A percentile compares a stretch with the other conserved stretches of the same genome.
phyloP scores from a whole-genome alignment of 2,113 vertebrate genomes.

The Parus major region DNA sequence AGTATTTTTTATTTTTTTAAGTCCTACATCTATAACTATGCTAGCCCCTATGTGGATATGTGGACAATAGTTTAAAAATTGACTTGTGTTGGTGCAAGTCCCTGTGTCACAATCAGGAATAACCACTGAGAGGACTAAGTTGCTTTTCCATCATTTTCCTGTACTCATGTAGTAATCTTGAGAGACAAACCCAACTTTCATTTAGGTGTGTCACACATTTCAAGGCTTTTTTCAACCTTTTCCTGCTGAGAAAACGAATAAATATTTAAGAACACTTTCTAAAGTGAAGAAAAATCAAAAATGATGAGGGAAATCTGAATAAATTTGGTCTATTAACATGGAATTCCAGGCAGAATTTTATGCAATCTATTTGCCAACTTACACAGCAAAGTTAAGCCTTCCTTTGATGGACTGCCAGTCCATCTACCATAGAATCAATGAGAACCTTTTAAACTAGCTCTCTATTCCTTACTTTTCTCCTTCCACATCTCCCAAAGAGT shows the following conservation, averaged over 20 bases:
- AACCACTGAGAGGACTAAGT: not conserved
- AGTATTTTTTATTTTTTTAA: not conserved
- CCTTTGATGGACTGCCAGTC: not conserved
- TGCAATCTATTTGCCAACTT: not conserved
- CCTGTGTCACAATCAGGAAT: not conserved
- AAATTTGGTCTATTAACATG: not conserved
- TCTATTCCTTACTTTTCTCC: not conserved
- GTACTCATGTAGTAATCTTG: not conserved
- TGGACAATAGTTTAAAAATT: not conserved
- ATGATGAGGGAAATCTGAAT: not conserved
- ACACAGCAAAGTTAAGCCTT: not conserved
- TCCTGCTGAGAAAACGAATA: not conserved
- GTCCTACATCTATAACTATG: not conserved
- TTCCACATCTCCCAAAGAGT: not conserved
- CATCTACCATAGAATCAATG: not conserved
- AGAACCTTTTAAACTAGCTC: not conserved
- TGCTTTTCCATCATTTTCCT: not conserved
- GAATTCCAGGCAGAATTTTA: slow-evolving; percentile 7
- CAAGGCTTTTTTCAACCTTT: not conserved
- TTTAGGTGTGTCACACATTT: not conserved
- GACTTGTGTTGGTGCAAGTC: not conserved
- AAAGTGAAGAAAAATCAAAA: not conserved
- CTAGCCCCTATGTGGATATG: not conserved
- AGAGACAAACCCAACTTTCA: not conserved
- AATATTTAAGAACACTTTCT: slow-evolving; percentile 7